Evolutionary conservation across 2,113 vertebrate species (phyloP).

Genomic region (Myotis brandtii): DNA sequence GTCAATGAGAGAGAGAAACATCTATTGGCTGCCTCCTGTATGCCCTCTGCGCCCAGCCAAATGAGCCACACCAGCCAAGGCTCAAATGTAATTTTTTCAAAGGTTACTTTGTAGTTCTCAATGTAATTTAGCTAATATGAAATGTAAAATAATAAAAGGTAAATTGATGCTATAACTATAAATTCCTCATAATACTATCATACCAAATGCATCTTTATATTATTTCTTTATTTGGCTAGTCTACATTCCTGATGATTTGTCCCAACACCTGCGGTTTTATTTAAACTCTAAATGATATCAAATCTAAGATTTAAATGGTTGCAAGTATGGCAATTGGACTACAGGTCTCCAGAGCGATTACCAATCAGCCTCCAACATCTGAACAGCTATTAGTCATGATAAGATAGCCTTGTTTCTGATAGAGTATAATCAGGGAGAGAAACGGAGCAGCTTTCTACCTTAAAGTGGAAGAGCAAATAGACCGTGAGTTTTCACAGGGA

Average conservation of each 20-base stretch:
- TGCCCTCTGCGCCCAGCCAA: background rate
- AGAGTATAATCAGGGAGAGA: conserved; percentile 11
- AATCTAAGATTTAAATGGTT: conserved; percentile 26
- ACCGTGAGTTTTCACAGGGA: background rate
- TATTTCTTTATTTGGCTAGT: background rate
- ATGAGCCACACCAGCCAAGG: background rate
- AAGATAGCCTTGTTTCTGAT: conserved; percentile 9
- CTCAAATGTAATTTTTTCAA: background rate
- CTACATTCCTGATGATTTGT: conserved; percentile 10
- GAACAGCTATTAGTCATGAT: background rate
- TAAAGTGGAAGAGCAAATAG: background rate
- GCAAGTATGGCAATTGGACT: background rate
- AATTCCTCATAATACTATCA: background rate
- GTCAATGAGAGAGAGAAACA: background rate
- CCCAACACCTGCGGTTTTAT: background rate
- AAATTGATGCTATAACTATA: conserved; percentile 36
- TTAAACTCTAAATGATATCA: conserved; percentile 47
- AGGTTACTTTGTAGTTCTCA: background rate
- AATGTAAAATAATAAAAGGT: conserved; percentile 28
- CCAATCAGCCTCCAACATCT: background rate
- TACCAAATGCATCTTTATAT: background rate
- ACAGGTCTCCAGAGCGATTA: background rate
- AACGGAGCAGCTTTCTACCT: background rate
- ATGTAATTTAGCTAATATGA: background rate
- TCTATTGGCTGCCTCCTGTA: background rate